Conservation (phyloP, 2,797 vertebrate genomes). For the Craterocephalus amniculus region DNA sequence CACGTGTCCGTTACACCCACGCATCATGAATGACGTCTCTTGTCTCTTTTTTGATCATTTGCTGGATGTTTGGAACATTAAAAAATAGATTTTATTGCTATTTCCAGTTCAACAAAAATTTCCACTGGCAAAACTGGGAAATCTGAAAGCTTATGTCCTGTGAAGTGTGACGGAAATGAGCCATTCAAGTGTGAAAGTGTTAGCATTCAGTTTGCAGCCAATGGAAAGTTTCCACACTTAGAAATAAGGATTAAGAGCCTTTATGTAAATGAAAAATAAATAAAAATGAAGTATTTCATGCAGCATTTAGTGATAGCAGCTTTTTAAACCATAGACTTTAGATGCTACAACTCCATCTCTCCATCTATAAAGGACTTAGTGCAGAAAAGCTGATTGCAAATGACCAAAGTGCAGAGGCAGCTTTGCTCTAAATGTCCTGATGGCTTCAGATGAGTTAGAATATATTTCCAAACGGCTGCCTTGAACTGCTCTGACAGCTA, state of each 20-base stretch:
- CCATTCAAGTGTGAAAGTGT: not conserved
- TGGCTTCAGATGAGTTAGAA: slow-evolving; percentile 49
- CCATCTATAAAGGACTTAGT: not conserved
- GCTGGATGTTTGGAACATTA: too few relatives aligned
- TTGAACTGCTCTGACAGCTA: slow-evolving; percentile 63
- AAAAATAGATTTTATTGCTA: too few relatives aligned
- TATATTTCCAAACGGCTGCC: slow-evolving; percentile 50
- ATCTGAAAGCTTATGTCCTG: too few relatives aligned
- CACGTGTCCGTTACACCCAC: too few relatives aligned
- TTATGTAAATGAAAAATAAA: not conserved
- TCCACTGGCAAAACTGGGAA: too few relatives aligned
- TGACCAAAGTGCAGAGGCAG: slow-evolving; percentile 22
- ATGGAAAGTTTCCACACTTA: not conserved
- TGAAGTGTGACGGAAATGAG: too few relatives aligned
- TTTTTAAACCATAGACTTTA: not conserved
- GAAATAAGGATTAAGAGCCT: not conserved
- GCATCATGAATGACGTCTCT: too few relatives aligned
- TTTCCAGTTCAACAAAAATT: too few relatives aligned
- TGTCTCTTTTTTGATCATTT: too few relatives aligned
- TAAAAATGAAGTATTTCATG: too few relatives aligned
- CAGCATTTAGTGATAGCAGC: too few relatives aligned
- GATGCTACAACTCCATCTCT: not conserved
- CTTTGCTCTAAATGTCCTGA: slow-evolving; percentile 43
- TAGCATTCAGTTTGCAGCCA: not conserved
- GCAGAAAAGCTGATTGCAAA: slow-evolving; percentile 16